Evolutionary conservation across 2,113 vertebrate species (phyloP), one percentile per base, ranked within the genome.

Genomic region (Glaucidium brasilianum): DNA sequence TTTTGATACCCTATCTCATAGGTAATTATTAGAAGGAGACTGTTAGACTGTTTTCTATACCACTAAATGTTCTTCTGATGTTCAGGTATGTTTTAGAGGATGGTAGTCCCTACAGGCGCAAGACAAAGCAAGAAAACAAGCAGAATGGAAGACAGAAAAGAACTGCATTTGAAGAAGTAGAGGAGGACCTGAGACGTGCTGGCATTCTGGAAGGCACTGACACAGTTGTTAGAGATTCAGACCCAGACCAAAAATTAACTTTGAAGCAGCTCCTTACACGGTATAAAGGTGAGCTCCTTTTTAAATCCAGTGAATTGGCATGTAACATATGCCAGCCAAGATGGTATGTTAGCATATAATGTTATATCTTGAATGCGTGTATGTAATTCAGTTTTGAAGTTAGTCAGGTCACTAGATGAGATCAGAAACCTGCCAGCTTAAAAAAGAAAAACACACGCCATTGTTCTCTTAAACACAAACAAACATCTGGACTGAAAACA

Each of bases 171-270:
- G 98, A 99, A 68, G 98, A 99, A 93, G 96, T 99, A 6, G 98
- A 98, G 41, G 98, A 99, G 19, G 98, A 99, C 74, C 76, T 99
- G 76, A 98, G 98, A 93, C 98, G 97, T 81, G 98, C 98, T 83
- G 98, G 98, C 92, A 93, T 98, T 69, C 95, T 99, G 35, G 97
- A 97, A 71, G 97, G 97, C 69, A 8, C 69, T 37, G 98, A 98
- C 77, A 98, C 97, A 3, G 83, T 96, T 60, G 98, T 99, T 50
- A 99, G 98, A 96, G 99, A 99, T 95, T 98, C 98, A 4, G 93
- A 99, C 41, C 99, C 99, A 59, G 99, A 99, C 95, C 99, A 99
- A 62, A 99, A 99, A 92, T 97, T 99, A 91, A 98, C 98, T 85
- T 98, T 99, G 73, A 99, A 98, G 85, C 99, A 99, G 63, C 99